Base-by-base conservation (phyloP, 2,888 invertebrate genomes). In the Lottia scabra region DNA sequence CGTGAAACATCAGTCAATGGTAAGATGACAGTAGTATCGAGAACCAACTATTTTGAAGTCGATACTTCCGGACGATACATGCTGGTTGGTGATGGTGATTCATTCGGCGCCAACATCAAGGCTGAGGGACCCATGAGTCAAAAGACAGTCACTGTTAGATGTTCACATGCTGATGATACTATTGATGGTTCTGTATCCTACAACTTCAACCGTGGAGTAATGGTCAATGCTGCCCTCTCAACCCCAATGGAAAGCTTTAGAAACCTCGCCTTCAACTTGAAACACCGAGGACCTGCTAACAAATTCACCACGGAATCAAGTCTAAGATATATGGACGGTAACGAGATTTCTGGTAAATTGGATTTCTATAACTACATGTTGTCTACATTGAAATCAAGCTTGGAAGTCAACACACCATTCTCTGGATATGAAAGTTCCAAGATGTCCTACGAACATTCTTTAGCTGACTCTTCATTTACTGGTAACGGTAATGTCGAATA, bases 321-420 rank as follows among this genome's bases (percentile, higher is more conserved):
- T 46, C 16, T 75, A 43, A 65, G 23, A 16, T 67, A 75, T 15
- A 64, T 63, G 65, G 71, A 74, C 15, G 48, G 63, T 23, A 30
- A 72, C 44, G 56, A 56, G 19, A 65, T 78, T 16, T 43, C 67
- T 30, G 72, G 62, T n/a, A 78, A 77, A 48, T 67, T 69, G 19
- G 65, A 44, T 62, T 75, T 73, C 56, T 75, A 74, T 67, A 67
- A 62, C 16, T 68, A 74, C 45, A n/a, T 67, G n/a, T 62, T 63
- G 69, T 43, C 62, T 23, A 74, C 77, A 44, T 16, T 79, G 19
- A 75, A 75, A 38, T 67, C 67, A 1, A 71, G 64, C 2, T 67
- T 68, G 23, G 72, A 79, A 23, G 44, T 79, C 27, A 75, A 10
- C 44, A 76, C 77, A 16, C 77, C 75, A 3, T 72, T 68, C 65